Evolutionary conservation across 2,888 invertebrate species (phyloP).

Genomic region (Caenorhabditis imperialis): DNA sequence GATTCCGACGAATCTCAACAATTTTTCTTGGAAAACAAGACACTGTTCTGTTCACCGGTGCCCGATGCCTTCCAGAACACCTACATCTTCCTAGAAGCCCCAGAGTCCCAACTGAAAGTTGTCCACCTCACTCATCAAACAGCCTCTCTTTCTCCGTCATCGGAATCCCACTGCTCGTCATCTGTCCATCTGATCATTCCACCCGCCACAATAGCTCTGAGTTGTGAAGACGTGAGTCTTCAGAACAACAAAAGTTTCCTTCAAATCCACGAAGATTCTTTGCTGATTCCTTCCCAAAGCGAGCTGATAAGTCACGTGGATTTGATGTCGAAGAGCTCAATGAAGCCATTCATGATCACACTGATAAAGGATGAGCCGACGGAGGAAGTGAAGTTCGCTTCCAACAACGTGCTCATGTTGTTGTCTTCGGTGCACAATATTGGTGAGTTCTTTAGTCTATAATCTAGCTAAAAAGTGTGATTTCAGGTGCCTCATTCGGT

Average conservation of each 20-base stretch:
- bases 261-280: slow-evolving; percentile 18
- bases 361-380: slow-evolving; percentile 29
- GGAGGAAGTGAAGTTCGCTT: slow-evolving; percentile 40
- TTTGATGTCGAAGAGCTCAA: background rate
- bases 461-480: too few relatives aligned
- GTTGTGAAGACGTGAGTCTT: slow-evolving; percentile 16
- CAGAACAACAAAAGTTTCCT: slow-evolving; percentile 12
- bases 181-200: slow-evolving; percentile 22
- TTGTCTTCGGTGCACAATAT: slow-evolving; percentile 39
- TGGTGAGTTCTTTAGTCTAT: background rate
- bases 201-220: slow-evolving; percentile 26
- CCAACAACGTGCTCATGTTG: slow-evolving; percentile 40
- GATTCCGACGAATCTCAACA: slow-evolving; percentile 1
- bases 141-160: background rate
- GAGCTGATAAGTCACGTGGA: slow-evolving; percentile 36
- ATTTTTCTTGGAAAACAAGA: background rate
- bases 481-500: slow-evolving; percentile 47
- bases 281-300: slow-evolving; percentile 22
- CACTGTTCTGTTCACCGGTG: background rate
- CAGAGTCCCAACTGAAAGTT: slow-evolving; percentile 10
- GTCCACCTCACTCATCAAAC: slow-evolving; percentile 6
- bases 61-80: too few relatives aligned
- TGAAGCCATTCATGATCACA: slow-evolving; percentile 33
- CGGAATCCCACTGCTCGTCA: background rate
- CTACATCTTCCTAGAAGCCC: too few relatives aligned